Base-by-base conservation (phyloP, 2,113 vertebrate species). In the Centropus bengalensis region DNA sequence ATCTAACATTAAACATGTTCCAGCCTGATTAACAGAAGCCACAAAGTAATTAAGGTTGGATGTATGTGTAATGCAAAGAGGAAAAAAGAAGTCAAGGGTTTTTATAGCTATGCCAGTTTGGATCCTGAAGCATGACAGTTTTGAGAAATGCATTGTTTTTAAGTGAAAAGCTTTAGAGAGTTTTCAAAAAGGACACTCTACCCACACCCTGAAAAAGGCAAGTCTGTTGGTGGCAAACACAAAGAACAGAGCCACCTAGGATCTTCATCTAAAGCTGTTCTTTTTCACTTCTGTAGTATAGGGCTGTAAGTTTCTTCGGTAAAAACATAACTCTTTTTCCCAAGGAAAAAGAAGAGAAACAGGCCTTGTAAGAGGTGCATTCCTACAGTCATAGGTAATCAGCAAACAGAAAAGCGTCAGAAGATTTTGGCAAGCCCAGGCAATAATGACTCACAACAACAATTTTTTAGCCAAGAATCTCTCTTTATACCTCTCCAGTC, bases 341-440 rank as follows among this genome's bases (percentile, higher is more conserved):
- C 74, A 81, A 32, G 23, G 23, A 55, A 56, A 86, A n/a, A 64
- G 49, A 93, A 51, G 51, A 86, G 27, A 62, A 90, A 44, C 47
- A 93, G 56, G n/a, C 66, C 70, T 83, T 32, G 7, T 14, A 63
- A 76, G 75, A 87, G 23, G 22, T 85, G 27, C 91, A 96, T 91
- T 91, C 91, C 87, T 93, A 64, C 15, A 82, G 79, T n/a, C 44
- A 28, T 44, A 91, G 64, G 60, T 93, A 96, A 93, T 83, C 83
- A 95, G 47, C 82, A 94, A 91, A 86, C 30, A 93, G 45, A 95
- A 93, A 86, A 77, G 73, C 63, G 36, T 93, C 75, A 78, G 79
- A 75, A 51, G 33, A 56, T 17, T 86, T 58, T 90, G 88, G 91
- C 89, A 88, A 95, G 80, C 52, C 36, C 69, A 56, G 88, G 45